Percentiles rank a stretch among this genome's conserved stretches.
Evolutionary conservation across 2,113 vertebrate species (phyloP).

Genomic region (Sylvia atricapilla): DNA sequence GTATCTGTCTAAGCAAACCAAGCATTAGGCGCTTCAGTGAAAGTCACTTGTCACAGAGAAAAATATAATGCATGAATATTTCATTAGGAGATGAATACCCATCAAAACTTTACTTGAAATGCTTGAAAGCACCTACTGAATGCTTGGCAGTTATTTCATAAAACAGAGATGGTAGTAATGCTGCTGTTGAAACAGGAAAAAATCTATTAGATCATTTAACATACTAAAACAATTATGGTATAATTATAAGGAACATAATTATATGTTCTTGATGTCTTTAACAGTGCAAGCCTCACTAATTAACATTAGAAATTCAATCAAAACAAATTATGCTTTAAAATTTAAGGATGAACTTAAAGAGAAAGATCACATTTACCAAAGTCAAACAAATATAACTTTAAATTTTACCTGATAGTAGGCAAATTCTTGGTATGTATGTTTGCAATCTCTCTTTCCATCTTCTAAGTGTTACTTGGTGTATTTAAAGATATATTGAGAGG

Average conservation of each 20-base stretch:
- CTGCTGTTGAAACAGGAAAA: conserved; percentile 57
- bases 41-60: conserved; percentile 60
- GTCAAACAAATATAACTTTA: conserved; percentile 35
- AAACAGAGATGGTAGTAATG: conserved; percentile 48
- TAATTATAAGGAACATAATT: conserved; percentile 73
- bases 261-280: conserved; percentile 68
- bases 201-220: conserved; percentile 66
- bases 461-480: not conserved
- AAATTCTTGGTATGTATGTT: not conserved
- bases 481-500: not conserved
- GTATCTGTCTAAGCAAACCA: conserved; percentile 57
- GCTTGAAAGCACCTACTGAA: conserved; percentile 58
- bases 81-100: conserved; percentile 68
- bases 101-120: conserved; percentile 62
- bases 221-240: conserved; percentile 68
- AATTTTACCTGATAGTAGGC: not conserved
- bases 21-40: conserved; percentile 55
- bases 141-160: conserved; percentile 58
- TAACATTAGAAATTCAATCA: conserved; percentile 66
- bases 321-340: conserved; percentile 70
- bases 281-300: conserved; percentile 65
- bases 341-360: conserved; percentile 61
- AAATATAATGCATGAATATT: conserved; percentile 67
- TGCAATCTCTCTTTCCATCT: not conserved
- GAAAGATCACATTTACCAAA: conserved; percentile 39